Percentiles rank a stretch among this genome's conserved stretches.
phyloP scores from a whole-genome alignment of 2,797 vertebrate species.

The Percopsis omiscomaycus region DNA sequence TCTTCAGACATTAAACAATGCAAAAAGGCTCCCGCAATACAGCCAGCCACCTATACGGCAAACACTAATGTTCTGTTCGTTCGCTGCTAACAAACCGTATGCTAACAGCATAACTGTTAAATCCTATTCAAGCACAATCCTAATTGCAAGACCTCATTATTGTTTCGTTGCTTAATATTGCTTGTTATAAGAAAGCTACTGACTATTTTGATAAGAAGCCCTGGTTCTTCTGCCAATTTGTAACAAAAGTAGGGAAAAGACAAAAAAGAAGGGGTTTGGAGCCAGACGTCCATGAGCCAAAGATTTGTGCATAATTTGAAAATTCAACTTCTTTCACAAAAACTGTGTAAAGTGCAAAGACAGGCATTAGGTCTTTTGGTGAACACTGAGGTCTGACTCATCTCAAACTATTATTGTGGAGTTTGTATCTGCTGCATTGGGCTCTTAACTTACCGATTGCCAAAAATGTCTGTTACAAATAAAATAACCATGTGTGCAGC shows the following conservation, averaged over 20 bases:
- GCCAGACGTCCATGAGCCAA: no score
- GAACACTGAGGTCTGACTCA: constrained; percentile 45
- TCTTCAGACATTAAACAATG: constrained; percentile 80
- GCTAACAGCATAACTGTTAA: constrained; percentile 58
- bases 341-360: constrained; percentile 42
- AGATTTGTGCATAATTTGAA: constrained; percentile 16
- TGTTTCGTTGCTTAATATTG: constrained; percentile 62
- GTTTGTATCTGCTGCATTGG: constrained; percentile 53
- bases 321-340: constrained; percentile 43
- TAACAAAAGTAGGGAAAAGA: no score
- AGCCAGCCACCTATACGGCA: constrained; percentile 52
- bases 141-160: constrained; percentile 53
- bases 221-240: constrained; percentile 32
- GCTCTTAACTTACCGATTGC: constrained; percentile 47
- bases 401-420: constrained; percentile 56
- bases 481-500: constrained; percentile 60
- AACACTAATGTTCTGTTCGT: constrained; percentile 53
- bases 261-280: no score
- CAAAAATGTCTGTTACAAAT: constrained; percentile 52
- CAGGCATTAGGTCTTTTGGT: constrained; percentile 27
- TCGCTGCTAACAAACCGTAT: constrained; percentile 52
- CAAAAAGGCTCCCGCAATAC: constrained; percentile 65
- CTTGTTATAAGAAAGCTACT: constrained; percentile 49
- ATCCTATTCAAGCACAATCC: constrained; percentile 41
- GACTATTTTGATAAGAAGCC: constrained; percentile 50